phyloP scores from a whole-genome alignment of 2,888 invertebrate genomes.

The Amorpha juglandis region DNA sequence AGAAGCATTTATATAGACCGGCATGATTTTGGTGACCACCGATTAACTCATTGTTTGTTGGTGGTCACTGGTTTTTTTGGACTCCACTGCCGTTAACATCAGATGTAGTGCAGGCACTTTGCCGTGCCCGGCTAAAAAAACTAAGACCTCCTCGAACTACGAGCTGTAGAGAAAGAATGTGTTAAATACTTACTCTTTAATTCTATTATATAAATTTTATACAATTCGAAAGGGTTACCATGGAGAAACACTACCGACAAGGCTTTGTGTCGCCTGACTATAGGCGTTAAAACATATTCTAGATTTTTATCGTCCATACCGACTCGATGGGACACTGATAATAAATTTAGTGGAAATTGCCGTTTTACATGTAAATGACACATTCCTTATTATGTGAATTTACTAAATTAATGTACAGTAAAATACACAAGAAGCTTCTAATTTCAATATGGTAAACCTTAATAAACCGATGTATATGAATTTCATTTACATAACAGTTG shows the following conservation, averaged over 20 bases:
- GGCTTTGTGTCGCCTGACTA: conserved; percentile 13
- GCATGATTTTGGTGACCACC: too few relatives aligned
- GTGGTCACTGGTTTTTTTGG: too few relatives aligned
- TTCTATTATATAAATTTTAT: background rate
- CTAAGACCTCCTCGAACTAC: background rate
- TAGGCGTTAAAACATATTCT: conserved; percentile 18
- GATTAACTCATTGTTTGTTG: too few relatives aligned
- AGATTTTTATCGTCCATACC: conserved; percentile 15
- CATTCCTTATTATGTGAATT: background rate
- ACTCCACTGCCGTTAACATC: too few relatives aligned
- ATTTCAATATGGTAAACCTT: too few relatives aligned
- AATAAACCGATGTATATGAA: too few relatives aligned
- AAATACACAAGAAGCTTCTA: background rate
- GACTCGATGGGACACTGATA: conserved; percentile 18
- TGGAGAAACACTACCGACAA: conserved; percentile 11
- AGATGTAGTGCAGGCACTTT: too few relatives aligned
- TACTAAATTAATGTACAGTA: background rate
- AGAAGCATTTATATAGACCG: too few relatives aligned
- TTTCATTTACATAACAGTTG: too few relatives aligned
- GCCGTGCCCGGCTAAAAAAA: too few relatives aligned
- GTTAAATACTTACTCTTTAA: background rate
- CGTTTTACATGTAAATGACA: background rate
- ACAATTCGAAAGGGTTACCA: conserved; percentile 12
- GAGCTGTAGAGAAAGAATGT: background rate
- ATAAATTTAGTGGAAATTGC: conserved; percentile 3